Conservation (phyloP, 2,113 vertebrate species). For the Chloropsis hardwickii region DNA sequence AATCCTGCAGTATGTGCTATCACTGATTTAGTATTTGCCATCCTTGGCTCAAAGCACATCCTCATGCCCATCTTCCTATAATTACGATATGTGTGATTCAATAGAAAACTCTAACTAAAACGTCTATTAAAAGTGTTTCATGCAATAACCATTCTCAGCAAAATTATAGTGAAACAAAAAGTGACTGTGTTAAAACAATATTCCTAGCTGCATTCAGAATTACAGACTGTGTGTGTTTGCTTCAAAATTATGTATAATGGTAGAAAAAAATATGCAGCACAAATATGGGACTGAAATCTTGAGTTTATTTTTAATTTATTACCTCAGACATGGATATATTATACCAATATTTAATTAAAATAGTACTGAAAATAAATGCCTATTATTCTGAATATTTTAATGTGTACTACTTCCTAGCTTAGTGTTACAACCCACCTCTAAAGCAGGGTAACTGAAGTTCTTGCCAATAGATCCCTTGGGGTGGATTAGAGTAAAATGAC, state of each 20-base stretch:
- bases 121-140: constrained; percentile 46
- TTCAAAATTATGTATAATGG: constrained; percentile 47
- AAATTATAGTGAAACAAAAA: constrained; percentile 51
- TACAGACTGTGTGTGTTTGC: constrained; percentile 44
- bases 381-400: constrained; percentile 71
- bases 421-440: neutral
- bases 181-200: constrained; percentile 46
- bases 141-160: constrained; percentile 65
- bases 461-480: neutral
- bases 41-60: constrained; percentile 59
- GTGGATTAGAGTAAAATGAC: neutral
- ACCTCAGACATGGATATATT: constrained; percentile 74
- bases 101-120: constrained; percentile 60
- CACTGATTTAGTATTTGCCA: constrained; percentile 29
- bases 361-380: constrained; percentile 78
- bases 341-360: constrained; percentile 66
- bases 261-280: constrained; percentile 61
- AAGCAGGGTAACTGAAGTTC: neutral
- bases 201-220: constrained; percentile 43
- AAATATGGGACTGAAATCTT: constrained; percentile 58
- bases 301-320: constrained; percentile 70
- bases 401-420: constrained; percentile 32
- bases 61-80: constrained; percentile 57
- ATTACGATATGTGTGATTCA: constrained; percentile 35
- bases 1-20: constrained; percentile 8